A percentile compares a stretch with the other conserved stretches of the same genome.
Conservation (phyloP, 2,888 invertebrate genomes). For the Neoaliturus tenellus region DNA sequence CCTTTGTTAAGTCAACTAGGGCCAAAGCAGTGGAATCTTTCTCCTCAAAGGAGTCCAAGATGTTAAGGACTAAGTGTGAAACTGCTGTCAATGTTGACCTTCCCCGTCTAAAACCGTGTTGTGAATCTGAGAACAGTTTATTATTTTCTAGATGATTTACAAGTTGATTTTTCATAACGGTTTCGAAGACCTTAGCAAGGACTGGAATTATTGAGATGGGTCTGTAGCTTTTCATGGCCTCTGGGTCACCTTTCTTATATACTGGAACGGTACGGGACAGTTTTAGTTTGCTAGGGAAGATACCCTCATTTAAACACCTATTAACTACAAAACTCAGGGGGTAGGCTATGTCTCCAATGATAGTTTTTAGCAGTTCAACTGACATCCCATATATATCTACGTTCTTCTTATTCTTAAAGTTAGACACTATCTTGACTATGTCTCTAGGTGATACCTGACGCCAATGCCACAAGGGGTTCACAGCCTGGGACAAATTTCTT, state of each 20-base stretch:
- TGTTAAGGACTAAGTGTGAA: no score
- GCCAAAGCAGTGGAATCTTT: neutral
- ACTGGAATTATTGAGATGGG: neutral
- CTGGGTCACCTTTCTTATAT: no score
- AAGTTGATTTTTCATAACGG: neutral
- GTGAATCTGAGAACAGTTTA: neutral
- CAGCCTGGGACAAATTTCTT: neutral
- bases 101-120: conserved; percentile 18
- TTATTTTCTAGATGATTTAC: neutral
- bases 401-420: neutral
- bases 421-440: neutral
- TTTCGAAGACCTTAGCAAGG: neutral
- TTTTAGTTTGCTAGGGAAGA: neutral
- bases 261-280: no score
- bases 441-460: neutral
- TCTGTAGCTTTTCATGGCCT: no score
- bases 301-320: neutral
- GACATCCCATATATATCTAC: neutral
- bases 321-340: neutral
- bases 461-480: neutral
- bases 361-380: neutral
- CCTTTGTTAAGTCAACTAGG: conserved; percentile 37
- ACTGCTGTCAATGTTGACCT: neutral
- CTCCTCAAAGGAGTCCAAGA: neutral
- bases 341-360: neutral